phyloP scores from a whole-genome alignment of 2,888 invertebrate species.

The Brachypterus glaber region DNA sequence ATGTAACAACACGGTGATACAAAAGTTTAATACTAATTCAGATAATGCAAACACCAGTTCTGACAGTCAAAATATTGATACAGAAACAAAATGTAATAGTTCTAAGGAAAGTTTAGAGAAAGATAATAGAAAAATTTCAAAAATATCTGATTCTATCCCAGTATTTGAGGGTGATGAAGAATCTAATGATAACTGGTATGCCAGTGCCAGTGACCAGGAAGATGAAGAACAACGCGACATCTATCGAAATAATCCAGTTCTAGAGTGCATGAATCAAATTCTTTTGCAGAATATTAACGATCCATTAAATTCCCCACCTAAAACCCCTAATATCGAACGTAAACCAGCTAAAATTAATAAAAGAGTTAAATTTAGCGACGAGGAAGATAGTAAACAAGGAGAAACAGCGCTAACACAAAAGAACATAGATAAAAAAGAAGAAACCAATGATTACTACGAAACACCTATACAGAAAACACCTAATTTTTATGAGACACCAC shows the following conservation, averaged over 20 bases:
- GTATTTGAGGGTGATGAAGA: slow-evolving; percentile 42
- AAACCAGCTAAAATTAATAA: slow-evolving; percentile 32
- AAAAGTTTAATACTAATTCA: slow-evolving; percentile 8
- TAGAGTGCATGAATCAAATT: slow-evolving; percentile 81
- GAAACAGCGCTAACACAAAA: slow-evolving; percentile 20
- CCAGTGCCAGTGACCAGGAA: slow-evolving; percentile 68
- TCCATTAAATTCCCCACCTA: slow-evolving; percentile 36
- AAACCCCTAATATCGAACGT: slow-evolving; percentile 37
- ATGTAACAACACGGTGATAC: slow-evolving; percentile 38
- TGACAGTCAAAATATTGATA: slow-evolving; percentile 1
- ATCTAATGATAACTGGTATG: slow-evolving; percentile 65
- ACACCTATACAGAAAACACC: slow-evolving; percentile 39
- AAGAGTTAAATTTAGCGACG: slow-evolving; percentile 39
- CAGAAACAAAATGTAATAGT: slow-evolving; percentile 10
- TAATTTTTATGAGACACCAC: slow-evolving; percentile 55
- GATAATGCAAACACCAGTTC: slow-evolving; percentile 1
- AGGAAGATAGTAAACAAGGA: slow-evolving; percentile 25
- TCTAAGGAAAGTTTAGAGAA: slow-evolving; percentile 7
- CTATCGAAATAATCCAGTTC: slow-evolving; percentile 71
- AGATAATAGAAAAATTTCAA: slow-evolving; percentile 18
- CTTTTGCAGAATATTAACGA: slow-evolving; percentile 62
- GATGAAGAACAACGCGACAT: slow-evolving; percentile 58
- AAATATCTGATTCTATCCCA: slow-evolving; percentile 43
- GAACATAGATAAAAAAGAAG: slow-evolving; percentile 22
- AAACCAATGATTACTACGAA: slow-evolving; percentile 34